These are phyloP conservation scores for Sternotherus odoratus DNA, from an alignment of 2,797 vertebrate species.

Conservation along the genomic window DNA sequence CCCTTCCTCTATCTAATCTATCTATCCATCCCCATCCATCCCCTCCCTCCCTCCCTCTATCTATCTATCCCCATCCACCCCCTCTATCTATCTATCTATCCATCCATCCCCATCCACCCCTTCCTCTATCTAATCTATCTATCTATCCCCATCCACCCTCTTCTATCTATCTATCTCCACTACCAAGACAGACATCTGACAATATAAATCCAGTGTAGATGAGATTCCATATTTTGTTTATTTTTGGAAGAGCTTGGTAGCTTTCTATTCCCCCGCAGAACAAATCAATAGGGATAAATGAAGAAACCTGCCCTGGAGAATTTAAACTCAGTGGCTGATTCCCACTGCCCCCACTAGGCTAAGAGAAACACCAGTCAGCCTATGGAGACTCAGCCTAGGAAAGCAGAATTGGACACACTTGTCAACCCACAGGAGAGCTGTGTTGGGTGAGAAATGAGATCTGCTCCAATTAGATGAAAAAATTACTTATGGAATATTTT, in stretches of 20 bases:
- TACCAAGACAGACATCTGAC: too few relatives aligned
- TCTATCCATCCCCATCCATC: neutral
- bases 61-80: too few relatives aligned
- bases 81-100: neutral
- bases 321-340: neutral
- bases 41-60: too few relatives aligned
- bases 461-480: neutral
- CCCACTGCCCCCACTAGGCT: too few relatives aligned
- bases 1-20: too few relatives aligned
- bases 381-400: neutral
- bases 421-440: neutral
- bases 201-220: too few relatives aligned
- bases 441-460: neutral
- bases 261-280: neutral
- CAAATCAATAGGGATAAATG: neutral
- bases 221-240: too few relatives aligned
- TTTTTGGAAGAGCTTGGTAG: neutral
- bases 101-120: too few relatives aligned
- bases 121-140: too few relatives aligned
- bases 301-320: neutral
- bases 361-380: neutral
- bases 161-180: too few relatives aligned
- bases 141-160: neutral
- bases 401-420: neutral
- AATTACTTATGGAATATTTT: neutral